Percentiles rank a stretch among this genome's conserved stretches.
These are phyloP conservation scores for Rhagoletis zephyria DNA, from an alignment of 1,140 invertebrate species.

Conservation along the genomic window DNA sequence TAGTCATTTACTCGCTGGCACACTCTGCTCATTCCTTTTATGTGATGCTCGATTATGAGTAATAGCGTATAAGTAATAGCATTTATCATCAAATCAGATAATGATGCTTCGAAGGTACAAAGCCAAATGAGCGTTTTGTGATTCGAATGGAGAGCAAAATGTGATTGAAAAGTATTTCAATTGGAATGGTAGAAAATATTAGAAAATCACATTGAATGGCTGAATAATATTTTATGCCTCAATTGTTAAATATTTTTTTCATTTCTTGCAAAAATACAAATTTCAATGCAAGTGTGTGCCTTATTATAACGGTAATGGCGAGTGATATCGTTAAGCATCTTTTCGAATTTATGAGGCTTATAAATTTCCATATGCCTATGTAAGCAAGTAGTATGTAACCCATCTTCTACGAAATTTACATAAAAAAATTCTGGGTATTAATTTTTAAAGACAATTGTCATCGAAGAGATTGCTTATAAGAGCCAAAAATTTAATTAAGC, in stretches of 20 bases:
- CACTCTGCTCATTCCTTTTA: neutral
- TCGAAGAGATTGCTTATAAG: too few species aligned
- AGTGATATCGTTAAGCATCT: too few species aligned
- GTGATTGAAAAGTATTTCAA: conserved; percentile 38
- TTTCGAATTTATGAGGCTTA: too few species aligned
- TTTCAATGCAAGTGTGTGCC: too few species aligned
- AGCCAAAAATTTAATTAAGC: too few species aligned
- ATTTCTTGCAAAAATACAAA: too few species aligned
- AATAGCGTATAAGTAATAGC: conserved; percentile 7
- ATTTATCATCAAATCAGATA: conserved; percentile 35
- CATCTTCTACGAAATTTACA: too few species aligned
- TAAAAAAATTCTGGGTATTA: too few species aligned
- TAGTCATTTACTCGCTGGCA: neutral
- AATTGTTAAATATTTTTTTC: neutral
- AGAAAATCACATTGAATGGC: neutral
- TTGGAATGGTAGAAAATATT: neutral
- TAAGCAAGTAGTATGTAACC: too few species aligned
- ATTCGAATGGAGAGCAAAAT: neutral
- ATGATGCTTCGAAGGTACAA: neutral
- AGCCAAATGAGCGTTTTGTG: neutral
- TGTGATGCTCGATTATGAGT: neutral
- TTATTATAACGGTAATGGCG: too few species aligned
- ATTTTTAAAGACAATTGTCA: too few species aligned
- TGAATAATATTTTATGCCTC: neutral
- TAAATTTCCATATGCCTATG: too few species aligned